Evolutionary conservation across 2,888 invertebrate species (phyloP), one percentile per base, ranked within the genome.

Genomic region (Selenia dentaria): DNA sequence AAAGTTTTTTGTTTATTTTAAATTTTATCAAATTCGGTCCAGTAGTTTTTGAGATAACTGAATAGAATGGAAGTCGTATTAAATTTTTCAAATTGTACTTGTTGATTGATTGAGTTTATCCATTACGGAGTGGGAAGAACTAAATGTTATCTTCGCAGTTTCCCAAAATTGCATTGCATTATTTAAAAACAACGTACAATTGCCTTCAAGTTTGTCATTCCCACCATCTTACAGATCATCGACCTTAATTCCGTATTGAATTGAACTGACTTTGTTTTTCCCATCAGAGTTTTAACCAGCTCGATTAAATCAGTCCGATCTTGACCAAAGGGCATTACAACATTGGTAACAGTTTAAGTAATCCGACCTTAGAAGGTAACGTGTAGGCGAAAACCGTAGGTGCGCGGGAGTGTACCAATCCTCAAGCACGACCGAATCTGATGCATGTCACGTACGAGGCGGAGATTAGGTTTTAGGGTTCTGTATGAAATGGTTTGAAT

Each of bases 341-440:
- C 54, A 59, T 54, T 48, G 38, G 43, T 55, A 51, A 54, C 48
- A 52, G 46, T 49, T 62, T 59, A 64, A 72, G 69, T 71, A 75
- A 71, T 73, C 67, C 57, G 56, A 50, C 77, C 74, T 51, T 76
- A 69, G 46, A 71, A 50, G 72, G 75, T 35, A 41, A 46, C 16
- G 68, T 64, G 79, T 78, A 69, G 79, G 79, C 66, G 74, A 54
- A 47, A 51, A 44, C 48, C 64, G 77, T 75, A 69, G 72, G 75
- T 57, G 73, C 53, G 54, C 50, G 49, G 60, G 64, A 58, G 59
- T 58, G 64, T 57, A 48, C 58, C 62, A 54, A 70, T 67, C 67
- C 57, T 33, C 48, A 51, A 54, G 58, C 64, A 64, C 53, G 59
- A 39, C 12, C n/a, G 28, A 16, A 47, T 32, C 26, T 16, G 41